phyloP scores from a whole-genome alignment of 2,888 invertebrate genomes.

The Heteromyza rotundicornis region DNA sequence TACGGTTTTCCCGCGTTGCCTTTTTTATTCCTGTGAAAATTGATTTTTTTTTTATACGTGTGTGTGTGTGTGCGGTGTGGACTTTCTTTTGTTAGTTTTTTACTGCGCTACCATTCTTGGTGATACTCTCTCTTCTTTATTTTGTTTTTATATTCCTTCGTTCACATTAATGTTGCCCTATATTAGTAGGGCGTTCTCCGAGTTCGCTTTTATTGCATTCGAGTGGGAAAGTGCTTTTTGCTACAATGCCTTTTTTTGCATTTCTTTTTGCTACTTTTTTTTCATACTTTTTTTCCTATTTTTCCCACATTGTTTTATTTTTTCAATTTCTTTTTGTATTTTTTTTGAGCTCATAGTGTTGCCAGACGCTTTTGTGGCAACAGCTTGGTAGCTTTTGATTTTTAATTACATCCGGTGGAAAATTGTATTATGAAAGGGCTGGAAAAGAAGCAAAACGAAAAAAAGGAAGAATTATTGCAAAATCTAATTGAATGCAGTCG shows the following conservation, averaged over 20 bases:
- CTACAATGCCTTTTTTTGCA: neutral
- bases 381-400: conserved; percentile 1
- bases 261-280: neutral
- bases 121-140: neutral
- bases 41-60: conserved; percentile 1
- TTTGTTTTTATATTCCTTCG: too few relatives aligned
- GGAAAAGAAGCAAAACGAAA: neutral
- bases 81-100: conserved; percentile 4
- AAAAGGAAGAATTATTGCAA: too few relatives aligned
- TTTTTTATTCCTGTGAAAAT: conserved; percentile 3
- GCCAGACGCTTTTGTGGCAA: neutral
- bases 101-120: neutral
- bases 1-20: neutral
- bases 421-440: neutral
- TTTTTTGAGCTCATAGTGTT: neutral
- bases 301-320: neutral
- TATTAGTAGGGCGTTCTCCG: neutral
- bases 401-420: conserved; percentile 2
- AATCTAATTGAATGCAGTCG: neutral
- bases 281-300: too few relatives aligned
- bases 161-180: neutral
- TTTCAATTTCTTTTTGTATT: too few relatives aligned
- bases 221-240: neutral
- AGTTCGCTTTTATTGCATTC: neutral
- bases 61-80: neutral